Conservation (phyloP, 2,113 vertebrate genomes). For the Psilopogon haemacephalus region DNA sequence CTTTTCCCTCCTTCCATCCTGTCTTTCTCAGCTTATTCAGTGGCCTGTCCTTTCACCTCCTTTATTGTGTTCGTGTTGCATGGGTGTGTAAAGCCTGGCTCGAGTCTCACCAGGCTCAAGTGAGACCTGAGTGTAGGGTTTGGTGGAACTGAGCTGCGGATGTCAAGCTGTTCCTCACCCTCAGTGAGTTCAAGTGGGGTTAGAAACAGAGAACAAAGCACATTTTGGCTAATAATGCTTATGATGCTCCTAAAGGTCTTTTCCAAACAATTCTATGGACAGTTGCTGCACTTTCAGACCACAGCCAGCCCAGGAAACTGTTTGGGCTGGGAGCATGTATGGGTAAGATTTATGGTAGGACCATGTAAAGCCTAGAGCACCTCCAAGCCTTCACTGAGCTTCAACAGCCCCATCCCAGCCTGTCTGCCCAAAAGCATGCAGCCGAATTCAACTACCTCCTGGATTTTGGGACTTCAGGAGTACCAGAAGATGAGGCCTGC, state of each 20-base stretch:
- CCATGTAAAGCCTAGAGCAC: no score
- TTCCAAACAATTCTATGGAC: no score
- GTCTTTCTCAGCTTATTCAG: not conserved
- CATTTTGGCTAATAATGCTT: no score
- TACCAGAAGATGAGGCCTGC: no score
- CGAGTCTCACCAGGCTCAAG: not conserved
- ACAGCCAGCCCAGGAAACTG: not conserved
- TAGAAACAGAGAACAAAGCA: not conserved
- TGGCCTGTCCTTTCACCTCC: not conserved
- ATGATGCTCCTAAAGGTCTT: no score
- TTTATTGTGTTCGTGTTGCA: not conserved
- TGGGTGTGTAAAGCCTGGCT: not conserved
- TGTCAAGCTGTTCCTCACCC: not conserved
- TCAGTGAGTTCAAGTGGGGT: not conserved
- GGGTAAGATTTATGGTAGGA: not conserved
- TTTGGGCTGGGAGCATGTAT: not conserved
- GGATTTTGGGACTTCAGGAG: no score
- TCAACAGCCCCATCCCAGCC: not conserved
- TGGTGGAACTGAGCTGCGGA: not conserved
- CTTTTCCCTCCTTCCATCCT: not conserved
- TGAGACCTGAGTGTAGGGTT: rapidly evolving
- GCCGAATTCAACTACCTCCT: not conserved
- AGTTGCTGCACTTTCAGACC: not conserved
- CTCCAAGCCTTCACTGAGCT: not conserved
- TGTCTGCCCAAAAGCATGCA: not conserved